Evolutionary conservation across 2,797 vertebrate genomes (phyloP).

Genomic region (Scolopax rusticola): DNA sequence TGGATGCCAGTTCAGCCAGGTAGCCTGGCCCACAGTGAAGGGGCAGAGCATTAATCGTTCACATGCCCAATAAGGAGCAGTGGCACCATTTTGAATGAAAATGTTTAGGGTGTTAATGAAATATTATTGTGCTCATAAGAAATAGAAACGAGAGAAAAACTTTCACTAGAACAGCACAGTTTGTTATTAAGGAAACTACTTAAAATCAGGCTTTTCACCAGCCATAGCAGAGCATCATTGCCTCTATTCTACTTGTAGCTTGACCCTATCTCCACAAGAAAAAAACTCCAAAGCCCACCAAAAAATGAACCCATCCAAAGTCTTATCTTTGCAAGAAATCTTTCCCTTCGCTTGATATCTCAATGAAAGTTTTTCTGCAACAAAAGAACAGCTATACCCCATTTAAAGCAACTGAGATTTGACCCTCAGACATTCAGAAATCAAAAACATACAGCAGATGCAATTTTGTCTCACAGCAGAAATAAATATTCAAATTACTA

Average conservation of each 20-base stretch:
- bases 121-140: not conserved
- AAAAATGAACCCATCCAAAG: not conserved
- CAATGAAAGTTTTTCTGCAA: not conserved
- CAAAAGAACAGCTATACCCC: not conserved
- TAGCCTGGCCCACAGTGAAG: accelerated
- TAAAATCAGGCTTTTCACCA: not conserved
- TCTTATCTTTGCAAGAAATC: not conserved
- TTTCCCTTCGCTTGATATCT: not conserved
- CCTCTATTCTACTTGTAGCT: not conserved
- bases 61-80: not conserved
- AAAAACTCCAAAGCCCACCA: not conserved
- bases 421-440: not conserved
- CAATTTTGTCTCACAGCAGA: conserved; percentile 40
- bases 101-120: not conserved
- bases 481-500: conserved; percentile 49
- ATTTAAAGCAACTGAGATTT: not conserved
- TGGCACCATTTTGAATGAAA: not conserved
- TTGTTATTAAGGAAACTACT: not conserved
- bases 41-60: not conserved
- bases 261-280: not conserved
- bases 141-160: not conserved
- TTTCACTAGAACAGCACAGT: not conserved
- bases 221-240: not conserved
- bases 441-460: conserved; percentile 42
- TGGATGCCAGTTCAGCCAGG: not conserved